Evolutionary conservation across 2,113 vertebrate genomes (phyloP).

Genomic region (Odontesthes bonariensis): DNA sequence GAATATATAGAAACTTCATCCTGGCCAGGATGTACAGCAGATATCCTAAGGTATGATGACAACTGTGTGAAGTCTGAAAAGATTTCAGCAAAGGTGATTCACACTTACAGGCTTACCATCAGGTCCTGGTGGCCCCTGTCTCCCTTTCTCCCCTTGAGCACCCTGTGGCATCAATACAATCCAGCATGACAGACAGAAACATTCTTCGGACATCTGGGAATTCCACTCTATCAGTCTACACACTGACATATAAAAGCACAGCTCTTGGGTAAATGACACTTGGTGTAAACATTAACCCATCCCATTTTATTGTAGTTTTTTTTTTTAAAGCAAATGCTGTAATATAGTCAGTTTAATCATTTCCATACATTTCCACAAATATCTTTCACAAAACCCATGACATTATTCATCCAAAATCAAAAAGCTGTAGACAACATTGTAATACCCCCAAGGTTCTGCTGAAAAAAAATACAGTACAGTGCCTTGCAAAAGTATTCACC

Average conservation of each 20-base stretch:
- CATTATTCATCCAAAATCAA: not conserved
- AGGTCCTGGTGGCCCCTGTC: constrained; percentile 74
- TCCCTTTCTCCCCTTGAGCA: constrained; percentile 76
- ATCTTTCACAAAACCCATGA: not conserved
- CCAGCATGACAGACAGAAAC: not conserved
- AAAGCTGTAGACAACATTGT: too few species aligned
- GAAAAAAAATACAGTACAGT: too few species aligned
- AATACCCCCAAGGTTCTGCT: too few species aligned
- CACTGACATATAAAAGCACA: not conserved
- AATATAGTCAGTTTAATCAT: too few species aligned
- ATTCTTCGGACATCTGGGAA: not conserved
- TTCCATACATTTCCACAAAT: not conserved
- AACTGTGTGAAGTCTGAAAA: not conserved
- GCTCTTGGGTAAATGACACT: too few species aligned
- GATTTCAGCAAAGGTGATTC: not conserved
- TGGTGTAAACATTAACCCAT: too few species aligned
- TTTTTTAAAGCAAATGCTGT: too few species aligned
- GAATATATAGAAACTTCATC: not conserved
- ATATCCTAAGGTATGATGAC: not conserved
- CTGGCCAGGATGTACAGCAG: not conserved
- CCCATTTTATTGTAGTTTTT: too few species aligned
- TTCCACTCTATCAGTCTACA: not conserved
- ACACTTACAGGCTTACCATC: constrained; percentile 83
- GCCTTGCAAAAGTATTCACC: too few species aligned
- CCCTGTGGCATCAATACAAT: constrained; percentile 67